Evolutionary conservation across 2,797 vertebrate species (phyloP).

Genomic region (Botia kubotai): DNA sequence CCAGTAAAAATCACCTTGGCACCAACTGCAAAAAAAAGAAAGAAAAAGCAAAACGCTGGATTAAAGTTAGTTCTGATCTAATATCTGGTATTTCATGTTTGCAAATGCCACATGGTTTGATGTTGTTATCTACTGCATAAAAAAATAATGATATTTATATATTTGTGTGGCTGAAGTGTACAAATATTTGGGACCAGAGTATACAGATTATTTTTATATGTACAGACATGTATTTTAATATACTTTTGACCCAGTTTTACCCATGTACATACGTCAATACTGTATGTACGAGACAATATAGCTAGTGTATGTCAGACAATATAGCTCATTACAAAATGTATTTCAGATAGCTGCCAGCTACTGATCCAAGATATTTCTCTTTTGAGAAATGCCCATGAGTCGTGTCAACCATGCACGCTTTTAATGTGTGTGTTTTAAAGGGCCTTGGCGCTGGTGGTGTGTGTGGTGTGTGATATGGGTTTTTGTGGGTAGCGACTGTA

Average conservation of each 20-base stretch:
- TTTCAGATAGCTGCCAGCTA: not conserved
- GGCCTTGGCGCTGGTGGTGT: slow-evolving; percentile 90
- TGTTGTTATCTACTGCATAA: no score
- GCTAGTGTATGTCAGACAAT: no score
- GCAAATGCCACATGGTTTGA: no score
- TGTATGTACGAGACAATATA: not conserved
- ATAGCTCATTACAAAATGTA: not conserved
- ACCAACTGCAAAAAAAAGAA: no score
- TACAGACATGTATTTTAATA: no score
- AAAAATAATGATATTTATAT: not conserved
- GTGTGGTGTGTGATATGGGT: slow-evolving; percentile 80
- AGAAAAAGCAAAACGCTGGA: no score
- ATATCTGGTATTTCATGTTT: no score
- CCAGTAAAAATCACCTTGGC: no score
- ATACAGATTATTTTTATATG: slow-evolving; percentile 11
- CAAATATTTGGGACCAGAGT: not conserved
- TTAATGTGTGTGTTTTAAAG: slow-evolving; percentile 76
- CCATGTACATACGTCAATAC: slow-evolving; percentile 18
- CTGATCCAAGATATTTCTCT: not conserved
- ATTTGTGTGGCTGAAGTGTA: not conserved
- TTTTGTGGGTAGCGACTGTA: slow-evolving; percentile 91
- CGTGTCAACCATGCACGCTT: not conserved
- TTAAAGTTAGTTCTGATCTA: no score
- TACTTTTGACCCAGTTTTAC: slow-evolving; percentile 11
- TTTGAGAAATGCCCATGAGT: not conserved